Conservation (phyloP, 2,797 vertebrate genomes). For the Otolemur crassicaudatus region DNA sequence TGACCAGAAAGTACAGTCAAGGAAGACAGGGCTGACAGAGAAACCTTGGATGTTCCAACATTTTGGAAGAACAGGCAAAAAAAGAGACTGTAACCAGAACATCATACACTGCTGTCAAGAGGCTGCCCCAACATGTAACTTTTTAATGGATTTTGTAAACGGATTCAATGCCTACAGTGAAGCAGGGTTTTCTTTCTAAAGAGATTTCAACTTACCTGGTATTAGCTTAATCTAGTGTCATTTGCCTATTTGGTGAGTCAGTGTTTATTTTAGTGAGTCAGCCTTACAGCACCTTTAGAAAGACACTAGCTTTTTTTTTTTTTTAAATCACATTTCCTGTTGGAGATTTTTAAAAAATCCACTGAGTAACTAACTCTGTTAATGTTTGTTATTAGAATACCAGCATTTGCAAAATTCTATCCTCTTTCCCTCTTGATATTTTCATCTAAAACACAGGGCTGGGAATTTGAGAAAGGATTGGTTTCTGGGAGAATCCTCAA, state of each 20-base stretch:
- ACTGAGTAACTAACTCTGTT: conserved; percentile 48
- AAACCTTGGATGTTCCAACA: neutral
- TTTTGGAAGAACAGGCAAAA: neutral
- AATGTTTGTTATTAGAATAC: conserved; percentile 50
- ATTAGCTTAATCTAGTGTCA: conserved; percentile 52
- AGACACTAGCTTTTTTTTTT: conserved; percentile 33
- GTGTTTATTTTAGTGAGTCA: conserved; percentile 69
- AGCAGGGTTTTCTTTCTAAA: conserved; percentile 47
- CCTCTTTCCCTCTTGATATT: conserved; percentile 10
- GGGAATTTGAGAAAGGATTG: conserved; percentile 36
- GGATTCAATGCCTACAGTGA: conserved; percentile 1
- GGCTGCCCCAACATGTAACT: neutral
- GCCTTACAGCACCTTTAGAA: conserved; percentile 64
- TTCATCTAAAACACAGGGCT: neutral
- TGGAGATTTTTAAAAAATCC: neutral
- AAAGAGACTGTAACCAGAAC: neutral
- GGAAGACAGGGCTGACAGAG: neutral
- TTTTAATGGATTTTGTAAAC: conserved; percentile 50
- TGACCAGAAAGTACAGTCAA: neutral
- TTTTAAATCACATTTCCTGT: conserved; percentile 57
- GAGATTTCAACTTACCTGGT: conserved; percentile 29
- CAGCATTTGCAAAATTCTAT: conserved; percentile 50
- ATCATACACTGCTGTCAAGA: neutral
- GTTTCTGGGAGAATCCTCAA: conserved; percentile 37
- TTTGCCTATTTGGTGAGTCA: conserved; percentile 70